These are phyloP conservation scores for Drosophila rufa DNA, from an alignment of 1,140 invertebrate species.

Conservation along the genomic window DNA sequence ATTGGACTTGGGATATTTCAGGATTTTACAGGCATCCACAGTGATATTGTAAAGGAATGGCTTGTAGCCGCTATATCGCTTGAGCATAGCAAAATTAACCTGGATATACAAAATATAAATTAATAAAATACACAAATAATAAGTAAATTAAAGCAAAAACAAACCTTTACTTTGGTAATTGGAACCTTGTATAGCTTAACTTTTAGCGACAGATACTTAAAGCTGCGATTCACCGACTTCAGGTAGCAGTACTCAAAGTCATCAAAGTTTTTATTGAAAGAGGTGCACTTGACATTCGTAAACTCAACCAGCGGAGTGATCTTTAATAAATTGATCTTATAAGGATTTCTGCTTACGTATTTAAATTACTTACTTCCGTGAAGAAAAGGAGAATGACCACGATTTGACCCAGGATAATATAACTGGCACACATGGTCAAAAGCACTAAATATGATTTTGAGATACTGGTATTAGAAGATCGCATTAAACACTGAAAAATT, in stretches of 20 bases:
- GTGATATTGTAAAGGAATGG: conserved; percentile 35
- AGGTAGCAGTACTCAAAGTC: conserved; percentile 35
- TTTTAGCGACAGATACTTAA: conserved; percentile 30
- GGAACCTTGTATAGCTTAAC: conserved; percentile 6
- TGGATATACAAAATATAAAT: background rate
- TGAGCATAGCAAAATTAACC: conserved; percentile 17
- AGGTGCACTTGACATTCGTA: conserved; percentile 36
- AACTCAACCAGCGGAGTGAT: conserved; percentile 6
- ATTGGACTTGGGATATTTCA: conserved; percentile 11
- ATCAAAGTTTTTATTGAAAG: conserved; percentile 13
- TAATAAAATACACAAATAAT: background rate
- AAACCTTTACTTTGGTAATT: conserved; percentile 15
- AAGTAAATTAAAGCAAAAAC: background rate
- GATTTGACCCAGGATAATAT: background rate
- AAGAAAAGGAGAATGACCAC: background rate
- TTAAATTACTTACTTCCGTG: too few species aligned
- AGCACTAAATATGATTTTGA: background rate
- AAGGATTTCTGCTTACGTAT: background rate
- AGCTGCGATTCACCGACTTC: conserved; percentile 36
- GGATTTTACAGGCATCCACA: conserved; percentile 13
- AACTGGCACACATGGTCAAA: background rate
- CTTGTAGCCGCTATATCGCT: conserved; percentile 18
- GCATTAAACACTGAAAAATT: background rate
- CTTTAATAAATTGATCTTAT: background rate
- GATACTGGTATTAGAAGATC: too few species aligned